phyloP scores from a whole-genome alignment of 2,888 invertebrate genomes.

The Sminthurides aquaticus region DNA sequence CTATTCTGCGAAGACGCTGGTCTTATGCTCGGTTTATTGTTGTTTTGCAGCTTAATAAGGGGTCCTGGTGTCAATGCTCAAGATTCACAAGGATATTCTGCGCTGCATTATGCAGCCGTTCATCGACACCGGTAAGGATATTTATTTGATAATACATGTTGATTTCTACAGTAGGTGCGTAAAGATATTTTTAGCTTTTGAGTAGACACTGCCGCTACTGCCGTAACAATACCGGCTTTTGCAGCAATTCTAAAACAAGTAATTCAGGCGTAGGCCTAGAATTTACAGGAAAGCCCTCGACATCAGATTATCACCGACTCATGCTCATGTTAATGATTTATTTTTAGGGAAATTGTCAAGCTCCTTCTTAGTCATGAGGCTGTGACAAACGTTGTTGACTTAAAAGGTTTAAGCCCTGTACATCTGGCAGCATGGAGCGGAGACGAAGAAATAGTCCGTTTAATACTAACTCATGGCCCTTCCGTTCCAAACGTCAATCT shows the following conservation, averaged over 20 bases:
- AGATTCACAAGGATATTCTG: conserved; percentile 86
- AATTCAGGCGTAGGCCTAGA: too few relatives aligned
- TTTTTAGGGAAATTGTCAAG: conserved; percentile 70
- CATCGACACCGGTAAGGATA: conserved; percentile 78
- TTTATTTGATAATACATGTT: background rate
- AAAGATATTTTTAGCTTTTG: too few relatives aligned
- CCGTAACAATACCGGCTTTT: too few relatives aligned
- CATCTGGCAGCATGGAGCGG: conserved; percentile 94
- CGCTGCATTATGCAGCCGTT: conserved; percentile 86
- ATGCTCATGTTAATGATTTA: conserved; percentile 15
- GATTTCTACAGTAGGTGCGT: too few relatives aligned
- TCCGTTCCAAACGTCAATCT: conserved; percentile 77
- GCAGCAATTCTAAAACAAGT: too few relatives aligned
- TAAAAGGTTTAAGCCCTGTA: conserved; percentile 82
- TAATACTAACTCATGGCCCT: conserved; percentile 72
- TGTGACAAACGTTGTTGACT: conserved; percentile 78
- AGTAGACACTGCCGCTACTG: too few relatives aligned
- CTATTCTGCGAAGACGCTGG: too few relatives aligned
- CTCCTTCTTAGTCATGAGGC: conserved; percentile 77
- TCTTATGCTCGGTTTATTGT: conserved; percentile 32
- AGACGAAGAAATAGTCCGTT: conserved; percentile 74
- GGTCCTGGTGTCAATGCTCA: conserved; percentile 87
- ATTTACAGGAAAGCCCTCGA: too few relatives aligned
- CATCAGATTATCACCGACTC: background rate
- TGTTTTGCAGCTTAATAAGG: conserved; percentile 66